These are phyloP conservation scores for Yasuhikotakia modesta DNA, from an alignment of 2,797 vertebrate genomes.

Conservation along the genomic window DNA sequence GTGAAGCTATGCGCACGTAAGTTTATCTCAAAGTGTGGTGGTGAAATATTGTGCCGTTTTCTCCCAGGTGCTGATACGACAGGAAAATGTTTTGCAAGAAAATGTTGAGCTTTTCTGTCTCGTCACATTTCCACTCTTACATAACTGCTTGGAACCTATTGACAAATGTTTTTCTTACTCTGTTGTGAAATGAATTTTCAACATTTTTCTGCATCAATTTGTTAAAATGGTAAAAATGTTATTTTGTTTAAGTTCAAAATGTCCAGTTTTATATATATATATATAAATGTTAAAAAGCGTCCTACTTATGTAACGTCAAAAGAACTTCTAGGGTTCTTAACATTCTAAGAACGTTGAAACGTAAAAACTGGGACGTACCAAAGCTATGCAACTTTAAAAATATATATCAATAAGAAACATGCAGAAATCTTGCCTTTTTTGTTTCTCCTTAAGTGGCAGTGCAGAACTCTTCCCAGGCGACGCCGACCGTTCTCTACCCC, in stretches of 20 bases:
- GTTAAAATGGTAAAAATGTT: too few species aligned
- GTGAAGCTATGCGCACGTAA: constrained; percentile 10
- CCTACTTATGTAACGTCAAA: too few species aligned
- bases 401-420: neutral
- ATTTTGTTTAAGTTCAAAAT: too few species aligned
- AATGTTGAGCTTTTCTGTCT: neutral
- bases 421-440: neutral
- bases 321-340: too few species aligned
- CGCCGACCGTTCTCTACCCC: constrained; percentile 42
- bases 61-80: constrained; percentile 11
- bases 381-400: neutral
- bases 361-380: too few species aligned
- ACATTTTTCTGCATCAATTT: too few species aligned
- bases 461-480: constrained; percentile 26
- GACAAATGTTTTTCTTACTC: neutral
- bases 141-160: constrained; percentile 9
- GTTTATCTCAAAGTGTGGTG: constrained; percentile 27
- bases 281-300: too few species aligned
- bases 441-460: neutral
- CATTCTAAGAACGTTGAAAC: too few species aligned
- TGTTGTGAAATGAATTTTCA: neutral
- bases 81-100: constrained; percentile 50
- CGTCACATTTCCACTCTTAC: constrained; percentile 58
- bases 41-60: neutral
- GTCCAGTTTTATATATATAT: too few species aligned